phyloP scores from a whole-genome alignment of 2,888 invertebrate genomes.

The Nipponacmea schrenckii region DNA sequence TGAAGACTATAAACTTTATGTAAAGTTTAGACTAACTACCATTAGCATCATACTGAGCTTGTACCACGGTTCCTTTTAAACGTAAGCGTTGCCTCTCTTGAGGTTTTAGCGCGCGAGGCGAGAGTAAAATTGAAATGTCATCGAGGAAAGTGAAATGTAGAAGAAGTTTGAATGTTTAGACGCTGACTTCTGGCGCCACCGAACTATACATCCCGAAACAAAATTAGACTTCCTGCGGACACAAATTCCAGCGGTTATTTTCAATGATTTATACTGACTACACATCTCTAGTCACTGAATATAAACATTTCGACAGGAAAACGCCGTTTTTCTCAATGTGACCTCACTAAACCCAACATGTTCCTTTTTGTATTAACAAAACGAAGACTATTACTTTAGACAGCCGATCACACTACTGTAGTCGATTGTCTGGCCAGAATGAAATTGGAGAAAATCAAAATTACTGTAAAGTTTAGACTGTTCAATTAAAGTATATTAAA shows the following conservation, averaged over 20 bases:
- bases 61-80: not conserved
- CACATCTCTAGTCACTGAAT: not conserved
- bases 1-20: not conserved
- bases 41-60: not conserved
- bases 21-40: not conserved
- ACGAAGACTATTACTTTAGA: not conserved
- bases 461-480: no score
- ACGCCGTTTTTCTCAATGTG: not conserved
- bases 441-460: not conserved
- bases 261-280: slow-evolving; percentile 1
- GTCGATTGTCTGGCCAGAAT: not conserved
- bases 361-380: not conserved
- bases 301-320: slow-evolving; percentile 6
- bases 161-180: slow-evolving; percentile 6
- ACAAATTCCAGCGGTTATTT: slow-evolving; percentile 7
- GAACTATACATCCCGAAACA: not conserved
- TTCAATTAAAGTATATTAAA: no score
- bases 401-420: not conserved
- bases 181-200: slow-evolving; percentile 6
- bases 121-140: slow-evolving; percentile 1
- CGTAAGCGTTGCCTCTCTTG: not conserved
- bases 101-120: slow-evolving; percentile 5
- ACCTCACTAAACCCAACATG: not conserved
- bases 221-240: slow-evolving; percentile 9
- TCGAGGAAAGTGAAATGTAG: not conserved